Percentiles rank a stretch among this genome's conserved stretches.
phyloP scores from a whole-genome alignment of 2,113 vertebrate genomes.

The Osmerus mordax region DNA sequence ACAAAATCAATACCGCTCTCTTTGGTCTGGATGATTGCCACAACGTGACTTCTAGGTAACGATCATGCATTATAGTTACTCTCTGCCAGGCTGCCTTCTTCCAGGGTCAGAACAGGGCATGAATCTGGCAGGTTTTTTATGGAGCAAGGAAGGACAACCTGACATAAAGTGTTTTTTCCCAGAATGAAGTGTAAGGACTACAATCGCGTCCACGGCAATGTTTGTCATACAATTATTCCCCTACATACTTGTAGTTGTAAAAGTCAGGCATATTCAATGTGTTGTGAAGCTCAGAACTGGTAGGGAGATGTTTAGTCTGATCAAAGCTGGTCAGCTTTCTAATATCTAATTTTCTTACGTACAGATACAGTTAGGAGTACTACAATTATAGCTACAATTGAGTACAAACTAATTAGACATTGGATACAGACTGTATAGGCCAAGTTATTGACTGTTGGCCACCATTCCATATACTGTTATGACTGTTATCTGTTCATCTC shows the following conservation, averaged over 20 bases:
- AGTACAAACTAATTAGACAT: not conserved
- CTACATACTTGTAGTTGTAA: not conserved
- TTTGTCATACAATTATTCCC: no score
- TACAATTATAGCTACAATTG: not conserved
- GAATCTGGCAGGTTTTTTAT: not conserved
- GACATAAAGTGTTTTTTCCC: no score
- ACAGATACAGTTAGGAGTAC: not conserved
- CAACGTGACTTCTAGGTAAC: not conserved
- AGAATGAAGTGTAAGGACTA: no score
- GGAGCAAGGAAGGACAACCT: no score
- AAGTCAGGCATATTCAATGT: not conserved
- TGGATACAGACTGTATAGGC: not conserved
- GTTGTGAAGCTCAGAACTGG: not conserved
- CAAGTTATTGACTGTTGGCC: not conserved
- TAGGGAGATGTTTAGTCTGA: not conserved
- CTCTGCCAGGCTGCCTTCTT: not conserved
- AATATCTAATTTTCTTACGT: not conserved
- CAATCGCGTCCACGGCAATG: no score
- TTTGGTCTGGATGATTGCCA: not conserved
- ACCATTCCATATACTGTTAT: not conserved
- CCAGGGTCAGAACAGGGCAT: not conserved
- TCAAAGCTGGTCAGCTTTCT: not conserved
- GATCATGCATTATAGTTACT: not conserved
- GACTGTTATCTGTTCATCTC: not conserved
- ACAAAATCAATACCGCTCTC: not conserved